Evolutionary conservation across 2,888 invertebrate genomes (phyloP).

Genomic region (Dasysyrphus albostriatus): DNA sequence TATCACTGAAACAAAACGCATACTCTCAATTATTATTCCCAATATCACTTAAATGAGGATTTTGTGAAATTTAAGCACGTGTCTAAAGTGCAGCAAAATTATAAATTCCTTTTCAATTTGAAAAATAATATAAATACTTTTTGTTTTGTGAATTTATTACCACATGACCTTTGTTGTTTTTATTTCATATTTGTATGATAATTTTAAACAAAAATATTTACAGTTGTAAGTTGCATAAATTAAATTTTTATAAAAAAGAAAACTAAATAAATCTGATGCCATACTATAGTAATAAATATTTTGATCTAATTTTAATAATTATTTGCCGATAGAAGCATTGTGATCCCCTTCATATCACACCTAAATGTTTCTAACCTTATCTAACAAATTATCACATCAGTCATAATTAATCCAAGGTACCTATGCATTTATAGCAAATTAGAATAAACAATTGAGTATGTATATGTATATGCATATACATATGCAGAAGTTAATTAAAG

Average conservation of each 20-base stretch:
- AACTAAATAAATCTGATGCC: constrained; percentile 1
- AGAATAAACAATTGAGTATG: not conserved
- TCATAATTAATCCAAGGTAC: constrained; percentile 65
- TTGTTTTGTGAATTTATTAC: not conserved
- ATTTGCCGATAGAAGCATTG: not conserved
- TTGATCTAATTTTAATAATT: constrained; percentile 28
- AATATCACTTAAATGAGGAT: not conserved
- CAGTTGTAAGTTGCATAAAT: not conserved
- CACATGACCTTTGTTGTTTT: not conserved
- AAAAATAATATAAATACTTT: not conserved
- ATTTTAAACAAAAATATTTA: not conserved
- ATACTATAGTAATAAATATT: not conserved
- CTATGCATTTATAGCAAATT: constrained; percentile 27
- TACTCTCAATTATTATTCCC: no score
- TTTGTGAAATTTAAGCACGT: not conserved
- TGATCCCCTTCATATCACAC: constrained; percentile 50
- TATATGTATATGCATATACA: no score
- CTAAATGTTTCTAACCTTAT: constrained; percentile 54
- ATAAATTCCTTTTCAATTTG: not conserved
- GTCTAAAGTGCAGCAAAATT: not conserved
- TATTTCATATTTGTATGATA: not conserved
- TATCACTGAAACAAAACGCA: no score
- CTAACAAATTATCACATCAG: constrained; percentile 65
- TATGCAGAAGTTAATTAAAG: constrained; percentile 39
- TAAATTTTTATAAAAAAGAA: not conserved